Evolutionary conservation across 2,888 invertebrate genomes (phyloP), one percentile per base, ranked within the genome.

Genomic region (Subacronicta megacephala): DNA sequence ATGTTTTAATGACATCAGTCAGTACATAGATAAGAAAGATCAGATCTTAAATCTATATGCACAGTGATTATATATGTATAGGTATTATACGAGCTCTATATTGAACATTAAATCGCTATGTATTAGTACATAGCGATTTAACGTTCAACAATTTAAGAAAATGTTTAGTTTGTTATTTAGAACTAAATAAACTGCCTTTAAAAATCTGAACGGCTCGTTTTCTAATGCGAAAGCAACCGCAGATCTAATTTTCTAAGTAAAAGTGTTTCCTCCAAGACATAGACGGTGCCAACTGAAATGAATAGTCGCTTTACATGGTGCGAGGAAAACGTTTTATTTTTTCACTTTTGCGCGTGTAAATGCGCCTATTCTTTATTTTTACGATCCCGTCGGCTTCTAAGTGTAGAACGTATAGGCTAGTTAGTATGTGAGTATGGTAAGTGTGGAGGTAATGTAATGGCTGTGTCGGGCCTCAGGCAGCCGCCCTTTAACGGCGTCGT

Each of bases 401-500:
- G 81, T 79, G 82, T 78, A 81, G 75, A 80, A 63, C 60, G 65
- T 79, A 72, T 80, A 77, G 71, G 76, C 81, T 83, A 82, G 84
- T 84, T 83, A 83, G 87, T 85, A 81, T 81, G 83, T 81, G 81
- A 81, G 83, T 81, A 85, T 87, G 82, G 84, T 83, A 85, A 85
- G 84, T 88, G 88, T 83, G 82, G 81, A 88, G 87, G 87, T 88
- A 89, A 89, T 87, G 90, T 92, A 88, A 89, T 90, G 84, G 83
- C 85, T 81, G 80, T 86, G 87, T 85, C 81, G 85, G 81, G 86
- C 78, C 88, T 82, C 84, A 88, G 84, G 90, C 90, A 88, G 87
- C 87, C 86, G 86, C 91, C 91, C 90, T 90, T 92, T 93, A 92
- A 93, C 82, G 77, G 86, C 90, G 77, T 90, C 90, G 90, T 93